Conservation (phyloP, 2,113 vertebrate genomes). For the Dascyllus trimaculatus region DNA sequence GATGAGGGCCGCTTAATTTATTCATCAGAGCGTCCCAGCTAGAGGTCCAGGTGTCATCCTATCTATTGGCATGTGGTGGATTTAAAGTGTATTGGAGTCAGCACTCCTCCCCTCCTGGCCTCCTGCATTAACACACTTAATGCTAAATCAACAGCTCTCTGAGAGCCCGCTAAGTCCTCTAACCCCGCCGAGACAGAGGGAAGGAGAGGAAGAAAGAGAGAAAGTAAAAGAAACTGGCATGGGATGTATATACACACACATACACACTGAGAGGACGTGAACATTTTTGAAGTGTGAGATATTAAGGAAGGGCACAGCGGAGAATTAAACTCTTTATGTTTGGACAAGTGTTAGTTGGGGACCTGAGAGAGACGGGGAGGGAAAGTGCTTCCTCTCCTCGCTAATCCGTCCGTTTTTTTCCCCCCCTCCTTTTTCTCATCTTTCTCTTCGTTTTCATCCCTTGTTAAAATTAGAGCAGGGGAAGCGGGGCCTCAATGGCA, state of each 20-base stretch:
- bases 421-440: slow-evolving; percentile 28
- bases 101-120: slow-evolving; percentile 62
- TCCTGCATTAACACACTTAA: slow-evolving; percentile 72
- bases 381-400: slow-evolving; percentile 38
- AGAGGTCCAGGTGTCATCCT: slow-evolving; percentile 75
- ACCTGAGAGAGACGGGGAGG: slow-evolving; percentile 51
- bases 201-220: slow-evolving; percentile 24
- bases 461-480: slow-evolving; percentile 62
- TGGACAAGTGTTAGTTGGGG: slow-evolving; percentile 66
- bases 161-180: slow-evolving; percentile 64
- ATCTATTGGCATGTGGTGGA: slow-evolving; percentile 75
- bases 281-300: slow-evolving; percentile 60
- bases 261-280: slow-evolving; percentile 25
- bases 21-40: slow-evolving; percentile 61
- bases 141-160: slow-evolving; percentile 77
- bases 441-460: slow-evolving; percentile 46
- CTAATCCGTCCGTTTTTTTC: slow-evolving; percentile 59
- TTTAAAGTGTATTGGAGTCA: slow-evolving; percentile 77
- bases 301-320: slow-evolving; percentile 51
- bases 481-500: slow-evolving; percentile 25
- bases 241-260: background rate
- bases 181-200: slow-evolving; percentile 57
- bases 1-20: slow-evolving; percentile 72
- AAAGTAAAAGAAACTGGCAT: slow-evolving; percentile 26
- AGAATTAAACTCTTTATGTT: slow-evolving; percentile 69